phyloP scores from a whole-genome alignment of 2,888 invertebrate genomes.

The Portevinia maculata region DNA sequence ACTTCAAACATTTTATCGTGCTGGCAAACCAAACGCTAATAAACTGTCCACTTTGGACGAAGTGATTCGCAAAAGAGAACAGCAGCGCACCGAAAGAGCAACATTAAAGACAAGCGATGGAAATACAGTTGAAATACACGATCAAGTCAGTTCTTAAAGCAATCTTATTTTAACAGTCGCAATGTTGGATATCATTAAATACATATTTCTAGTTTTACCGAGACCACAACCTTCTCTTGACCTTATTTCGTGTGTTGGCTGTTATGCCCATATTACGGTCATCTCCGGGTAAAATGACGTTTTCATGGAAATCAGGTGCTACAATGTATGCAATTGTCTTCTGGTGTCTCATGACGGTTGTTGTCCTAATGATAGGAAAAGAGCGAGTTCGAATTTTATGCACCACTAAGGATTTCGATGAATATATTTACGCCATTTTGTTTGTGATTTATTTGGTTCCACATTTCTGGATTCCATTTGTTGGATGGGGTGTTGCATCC shows the following conservation, averaged over 20 bases:
- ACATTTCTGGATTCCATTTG: slow-evolving; percentile 87
- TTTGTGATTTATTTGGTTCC: slow-evolving; percentile 87
- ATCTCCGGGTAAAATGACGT: slow-evolving; percentile 85
- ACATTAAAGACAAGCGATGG: slow-evolving; percentile 85
- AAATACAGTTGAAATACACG: slow-evolving; percentile 85
- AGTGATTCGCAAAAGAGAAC: slow-evolving; percentile 65
- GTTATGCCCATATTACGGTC: slow-evolving; percentile 87
- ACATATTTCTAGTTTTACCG: slow-evolving; percentile 84
- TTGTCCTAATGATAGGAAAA: slow-evolving; percentile 86
- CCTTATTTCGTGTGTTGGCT: slow-evolving; percentile 86
- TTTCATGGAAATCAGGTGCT: slow-evolving; percentile 86
- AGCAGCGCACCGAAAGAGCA: slow-evolving; percentile 81
- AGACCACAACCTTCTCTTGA: slow-evolving; percentile 86
- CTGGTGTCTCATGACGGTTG: slow-evolving; percentile 85
- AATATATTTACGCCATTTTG: slow-evolving; percentile 88
- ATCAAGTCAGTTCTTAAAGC: slow-evolving; percentile 78
- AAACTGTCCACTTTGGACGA: slow-evolving; percentile 45
- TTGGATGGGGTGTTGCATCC: slow-evolving; percentile 88
- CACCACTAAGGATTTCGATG: slow-evolving; percentile 86
- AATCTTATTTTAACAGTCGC: neutral
- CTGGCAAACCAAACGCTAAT: slow-evolving; percentile 21
- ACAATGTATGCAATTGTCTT: slow-evolving; percentile 87
- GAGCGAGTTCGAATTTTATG: slow-evolving; percentile 86
- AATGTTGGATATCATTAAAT: neutral
- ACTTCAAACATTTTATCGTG: slow-evolving; percentile 33